Evolutionary conservation across 2,888 invertebrate genomes (phyloP).

Genomic region (Thalpophila matura): DNA sequence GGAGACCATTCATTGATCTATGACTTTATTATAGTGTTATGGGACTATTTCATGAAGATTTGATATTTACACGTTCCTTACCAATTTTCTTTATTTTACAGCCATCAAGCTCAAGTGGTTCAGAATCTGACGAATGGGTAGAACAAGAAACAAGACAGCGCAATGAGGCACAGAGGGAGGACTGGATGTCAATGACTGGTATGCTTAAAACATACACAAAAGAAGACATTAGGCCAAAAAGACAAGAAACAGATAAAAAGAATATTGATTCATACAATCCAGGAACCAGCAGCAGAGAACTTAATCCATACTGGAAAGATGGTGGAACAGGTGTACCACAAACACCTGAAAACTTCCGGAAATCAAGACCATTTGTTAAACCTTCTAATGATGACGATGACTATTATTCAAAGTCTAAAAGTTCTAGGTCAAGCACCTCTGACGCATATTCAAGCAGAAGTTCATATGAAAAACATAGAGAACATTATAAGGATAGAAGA

Average conservation of each 20-base stretch:
- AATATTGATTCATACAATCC: conserved; percentile 92
- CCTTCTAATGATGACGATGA: conserved; percentile 81
- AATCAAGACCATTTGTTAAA: conserved; percentile 79
- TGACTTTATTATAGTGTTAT: not conserved
- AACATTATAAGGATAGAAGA: conserved; percentile 41
- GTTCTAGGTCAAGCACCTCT: conserved; percentile 21
- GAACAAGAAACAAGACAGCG: conserved; percentile 83
- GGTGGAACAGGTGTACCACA: conserved; percentile 96
- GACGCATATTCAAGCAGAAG: conserved; percentile 29
- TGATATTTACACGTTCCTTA: not conserved
- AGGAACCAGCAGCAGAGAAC: conserved; percentile 93
- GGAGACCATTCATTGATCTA: too few species aligned
- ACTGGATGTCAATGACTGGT: conserved; percentile 95
- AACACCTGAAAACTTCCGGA: conserved; percentile 78
- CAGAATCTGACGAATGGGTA: conserved; percentile 91
- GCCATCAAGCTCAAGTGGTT: conserved; percentile 77
- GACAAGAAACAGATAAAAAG: conserved; percentile 87
- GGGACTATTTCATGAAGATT: not conserved
- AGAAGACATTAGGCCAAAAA: conserved; percentile 85
- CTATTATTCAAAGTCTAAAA: conserved; percentile 67
- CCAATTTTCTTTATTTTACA: conserved; percentile 58
- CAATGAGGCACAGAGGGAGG: conserved; percentile 89
- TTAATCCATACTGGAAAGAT: conserved; percentile 98
- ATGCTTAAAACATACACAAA: conserved; percentile 85
- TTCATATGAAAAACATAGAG: conserved; percentile 40